phyloP scores from a whole-genome alignment of 2,113 vertebrate species.

The Poeciliopsis prolifica region DNA sequence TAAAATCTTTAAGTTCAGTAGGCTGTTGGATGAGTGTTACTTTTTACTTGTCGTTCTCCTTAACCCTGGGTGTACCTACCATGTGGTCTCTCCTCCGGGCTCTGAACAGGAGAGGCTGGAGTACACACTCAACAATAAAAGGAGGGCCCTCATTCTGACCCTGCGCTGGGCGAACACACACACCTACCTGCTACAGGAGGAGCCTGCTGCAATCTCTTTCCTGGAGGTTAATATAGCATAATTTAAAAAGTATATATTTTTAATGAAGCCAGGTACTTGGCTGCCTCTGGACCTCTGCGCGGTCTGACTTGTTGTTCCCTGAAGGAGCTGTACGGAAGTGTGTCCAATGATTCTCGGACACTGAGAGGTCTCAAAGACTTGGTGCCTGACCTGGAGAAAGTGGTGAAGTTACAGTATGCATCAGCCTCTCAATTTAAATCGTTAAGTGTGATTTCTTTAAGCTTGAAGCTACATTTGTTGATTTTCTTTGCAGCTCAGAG shows the following conservation, averaged over 20 bases:
- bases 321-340: conserved; percentile 93
- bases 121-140: conserved; percentile 90
- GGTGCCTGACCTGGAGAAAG: conserved; percentile 90
- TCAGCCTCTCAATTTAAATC: not conserved
- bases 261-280: not conserved
- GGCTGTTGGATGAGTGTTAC: not conserved
- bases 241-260: not conserved
- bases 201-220: conserved; percentile 89
- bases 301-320: not conserved
- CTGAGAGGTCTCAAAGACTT: conserved; percentile 90
- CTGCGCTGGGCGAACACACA: conserved; percentile 89
- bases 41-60: conserved; percentile 24
- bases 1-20: not conserved
- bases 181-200: conserved; percentile 90
- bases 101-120: conserved; percentile 96
- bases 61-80: conserved; percentile 85
- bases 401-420: conserved; percentile 91
- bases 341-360: conserved; percentile 91
- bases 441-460: not conserved
- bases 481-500: conserved; percentile 83
- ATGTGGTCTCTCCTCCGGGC: conserved; percentile 89
- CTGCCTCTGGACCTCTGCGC: not conserved
- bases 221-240: conserved; percentile 84
- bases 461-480: not conserved
- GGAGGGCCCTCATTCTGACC: conserved; percentile 88